A percentile compares a stretch with the other conserved stretches of the same genome.
Conservation (phyloP, 2,113 vertebrate genomes). For the Apodemus sylvaticus region DNA sequence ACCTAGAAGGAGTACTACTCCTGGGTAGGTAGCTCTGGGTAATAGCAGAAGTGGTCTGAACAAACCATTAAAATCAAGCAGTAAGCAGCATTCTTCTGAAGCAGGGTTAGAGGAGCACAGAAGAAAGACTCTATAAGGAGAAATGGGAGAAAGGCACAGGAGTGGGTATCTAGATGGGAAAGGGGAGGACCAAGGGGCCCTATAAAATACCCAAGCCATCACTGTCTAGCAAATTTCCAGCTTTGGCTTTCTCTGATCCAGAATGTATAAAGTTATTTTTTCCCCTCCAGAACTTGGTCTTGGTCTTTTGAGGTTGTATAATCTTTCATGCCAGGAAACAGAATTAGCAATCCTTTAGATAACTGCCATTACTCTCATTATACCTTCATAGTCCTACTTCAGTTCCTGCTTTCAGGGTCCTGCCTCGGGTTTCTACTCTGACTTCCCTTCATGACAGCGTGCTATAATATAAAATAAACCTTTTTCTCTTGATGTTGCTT, state of each 20-base stretch:
- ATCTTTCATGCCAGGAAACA: neutral
- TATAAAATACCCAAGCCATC: neutral
- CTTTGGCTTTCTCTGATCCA: neutral
- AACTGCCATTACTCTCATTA: neutral
- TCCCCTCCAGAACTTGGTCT: neutral
- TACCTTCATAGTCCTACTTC: neutral
- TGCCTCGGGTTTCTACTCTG: neutral
- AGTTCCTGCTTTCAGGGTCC: neutral
- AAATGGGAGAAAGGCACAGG: neutral
- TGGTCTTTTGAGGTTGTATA: neutral
- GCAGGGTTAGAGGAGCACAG: neutral
- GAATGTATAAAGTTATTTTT: neutral
- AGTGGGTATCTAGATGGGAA: neutral
- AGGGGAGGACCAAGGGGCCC: neutral
- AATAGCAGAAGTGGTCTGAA: neutral
- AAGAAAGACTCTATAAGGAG: neutral
- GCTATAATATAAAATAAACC: neutral
- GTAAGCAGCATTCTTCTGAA: neutral
- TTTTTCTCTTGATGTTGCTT: neutral
- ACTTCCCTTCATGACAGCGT: neutral
- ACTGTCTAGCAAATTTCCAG: neutral
- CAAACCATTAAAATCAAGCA: neutral
- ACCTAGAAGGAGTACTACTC: neutral
- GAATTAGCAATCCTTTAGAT: neutral
- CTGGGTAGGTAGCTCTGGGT: neutral